Evolutionary conservation across 2,113 vertebrate genomes (phyloP), one percentile per base, ranked within the genome.

Genomic region (Tragelaphus scriptus): DNA sequence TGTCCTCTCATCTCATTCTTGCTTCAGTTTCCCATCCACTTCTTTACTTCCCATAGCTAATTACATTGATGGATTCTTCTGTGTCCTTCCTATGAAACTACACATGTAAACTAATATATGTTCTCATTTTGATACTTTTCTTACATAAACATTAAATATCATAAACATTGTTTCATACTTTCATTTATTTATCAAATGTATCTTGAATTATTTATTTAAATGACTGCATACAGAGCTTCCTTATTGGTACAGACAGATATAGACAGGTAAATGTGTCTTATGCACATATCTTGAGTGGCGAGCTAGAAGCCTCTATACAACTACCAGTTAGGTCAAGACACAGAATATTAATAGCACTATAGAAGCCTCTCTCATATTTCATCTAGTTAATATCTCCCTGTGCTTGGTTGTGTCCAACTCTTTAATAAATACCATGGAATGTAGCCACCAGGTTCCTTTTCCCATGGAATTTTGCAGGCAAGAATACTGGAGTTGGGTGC

Each of bases 51-150:
- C 55, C 32, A 47, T 11, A 36, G 7, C 9, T 58, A 58, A 68
- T n/a, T 5, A n/a, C 10, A 44, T 58, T 79, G 82, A 68, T 19
- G 32, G 17, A 55, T 23, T 79, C 12, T 6, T 63, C 30, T 6
- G 1, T 56, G 53, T 80, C 14, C 25, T 25, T 85, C 85, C 14
- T 55, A 80, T 32, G 58, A 14, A 92, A 63, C 77, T 80, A 32
- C 5, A 92, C 59, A 80, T 36, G 25, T 36, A 85, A 63, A 59
- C 5, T 49, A 96, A 32, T 15, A 1, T 36, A 28, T 80, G 23
- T 36, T 61, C 9, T 80, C 47, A 65, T 87, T 86, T 63, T 79
- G 28, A 65, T 36, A 8, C 36, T 96, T 92, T 49, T 85, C n/a
- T 77, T 56, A 86, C 28, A 80, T 12, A 56, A 86, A 55, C 17